Base-by-base conservation (phyloP, 2,888 invertebrate species). In the Sinohyriopsis cumingii region DNA sequence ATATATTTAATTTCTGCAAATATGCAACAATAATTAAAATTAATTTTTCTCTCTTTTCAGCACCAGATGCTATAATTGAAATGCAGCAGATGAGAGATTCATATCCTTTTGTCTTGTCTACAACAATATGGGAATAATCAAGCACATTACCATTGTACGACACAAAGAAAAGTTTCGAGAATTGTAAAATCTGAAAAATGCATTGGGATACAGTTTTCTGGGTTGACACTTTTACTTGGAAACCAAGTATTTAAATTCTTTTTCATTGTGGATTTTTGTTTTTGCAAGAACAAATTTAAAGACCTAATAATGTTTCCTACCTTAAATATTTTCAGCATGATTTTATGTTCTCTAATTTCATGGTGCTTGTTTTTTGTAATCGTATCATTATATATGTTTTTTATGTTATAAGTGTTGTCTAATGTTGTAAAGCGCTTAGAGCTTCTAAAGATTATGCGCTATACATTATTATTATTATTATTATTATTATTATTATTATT, bases 21-120 rank as follows among this genome's bases (percentile, higher is more conserved):
- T 3, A 15, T 45, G 45, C 45, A 45, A 3, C 15, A 45, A 45
- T 54, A 22, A 19, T 15, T 33, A 33, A 56, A n/a, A n/a, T 28
- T 54, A 63, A 54, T 63, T 4, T 22, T 61, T 61, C 56, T 67
- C n/a, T 68, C 55, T 55, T 84, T 82, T 59, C 82, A 84, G 85
- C 86, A 57, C 83, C 83, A 28, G 85, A 86, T 65, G 88, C 86
- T 66, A 81, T 89, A 59, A 89, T 88, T 76, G 89, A 89, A 68
- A 81, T 83, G 77, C 84, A 84, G 64, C 82, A 83, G 64, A 84
- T 84, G 84, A 79, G 84, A 77, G 83, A 84, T 75, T 73, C 79
- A 83, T 87, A 89, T 87, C 88, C 88, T 88, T 88, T 86, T 69
- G 24, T n/a, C 55, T 53, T 18, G 19, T 57, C 5, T 20, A 3